phyloP scores from a whole-genome alignment of 2,797 vertebrate species.

The Microhierax caerulescens region DNA sequence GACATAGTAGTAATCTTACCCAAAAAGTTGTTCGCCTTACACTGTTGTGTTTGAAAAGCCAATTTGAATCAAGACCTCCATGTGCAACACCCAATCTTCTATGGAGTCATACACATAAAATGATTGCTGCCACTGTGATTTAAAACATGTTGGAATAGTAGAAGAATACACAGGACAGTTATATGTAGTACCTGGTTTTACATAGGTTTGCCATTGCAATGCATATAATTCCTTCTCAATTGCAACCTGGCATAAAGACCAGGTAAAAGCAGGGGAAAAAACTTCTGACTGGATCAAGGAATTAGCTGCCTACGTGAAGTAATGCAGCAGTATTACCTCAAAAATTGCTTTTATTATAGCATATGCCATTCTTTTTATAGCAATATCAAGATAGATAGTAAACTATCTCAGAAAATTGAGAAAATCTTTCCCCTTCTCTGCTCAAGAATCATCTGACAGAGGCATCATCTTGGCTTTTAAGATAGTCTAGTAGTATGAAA shows the following conservation, averaged over 20 bases:
- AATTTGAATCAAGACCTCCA: not conserved
- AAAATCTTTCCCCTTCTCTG: not conserved
- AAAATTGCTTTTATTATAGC: not conserved
- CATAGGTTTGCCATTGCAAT: not conserved
- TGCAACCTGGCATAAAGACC: not conserved
- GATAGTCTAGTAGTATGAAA: not conserved
- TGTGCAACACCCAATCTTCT: not conserved
- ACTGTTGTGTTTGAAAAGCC: not conserved
- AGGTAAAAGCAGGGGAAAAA: not conserved
- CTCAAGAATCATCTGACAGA: not conserved
- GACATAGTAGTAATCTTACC: not conserved
- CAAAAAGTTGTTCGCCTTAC: not conserved
- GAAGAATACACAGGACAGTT: not conserved
- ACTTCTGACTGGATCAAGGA: not conserved
- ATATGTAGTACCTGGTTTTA: not conserved
- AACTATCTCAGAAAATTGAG: not conserved
- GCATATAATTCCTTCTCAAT: not conserved
- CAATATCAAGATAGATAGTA: not conserved
- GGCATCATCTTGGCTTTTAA: not conserved
- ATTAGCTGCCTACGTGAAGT: fast-evolving
- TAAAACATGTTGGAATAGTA: not conserved
- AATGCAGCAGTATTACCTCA: not conserved
- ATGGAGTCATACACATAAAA: not conserved
- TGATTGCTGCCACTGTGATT: not conserved
- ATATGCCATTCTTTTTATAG: not conserved